A percentile compares a stretch with the other conserved stretches of the same genome.
Evolutionary conservation across 2,797 vertebrate genomes (phyloP).

Genomic region (Meda fulgida): DNA sequence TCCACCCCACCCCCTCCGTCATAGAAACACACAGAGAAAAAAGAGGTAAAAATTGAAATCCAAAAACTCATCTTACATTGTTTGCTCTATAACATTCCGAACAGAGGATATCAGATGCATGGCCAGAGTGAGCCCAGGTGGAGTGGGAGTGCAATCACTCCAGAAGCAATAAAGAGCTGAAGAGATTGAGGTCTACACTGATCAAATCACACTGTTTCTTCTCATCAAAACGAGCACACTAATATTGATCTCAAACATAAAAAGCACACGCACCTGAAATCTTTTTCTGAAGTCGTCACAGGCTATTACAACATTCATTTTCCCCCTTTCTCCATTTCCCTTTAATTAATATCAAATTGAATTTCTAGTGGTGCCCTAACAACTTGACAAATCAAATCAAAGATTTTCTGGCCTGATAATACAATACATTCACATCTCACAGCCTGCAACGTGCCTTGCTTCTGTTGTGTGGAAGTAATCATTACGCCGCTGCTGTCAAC

Average conservation of each 20-base stretch:
- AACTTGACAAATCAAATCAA: conserved; percentile 50
- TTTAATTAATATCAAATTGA: conserved; percentile 47
- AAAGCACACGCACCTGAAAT: conserved; percentile 35
- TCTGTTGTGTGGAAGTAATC: conserved; percentile 46
- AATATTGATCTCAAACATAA: conserved; percentile 47
- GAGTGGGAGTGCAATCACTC: conserved; percentile 49
- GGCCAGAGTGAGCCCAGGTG: conserved; percentile 52
- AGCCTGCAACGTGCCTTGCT: conserved; percentile 28
- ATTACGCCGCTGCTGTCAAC: conserved; percentile 46
- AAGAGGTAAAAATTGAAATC: conserved; percentile 41
- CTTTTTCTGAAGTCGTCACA: conserved; percentile 32
- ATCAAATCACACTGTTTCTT: conserved; percentile 53
- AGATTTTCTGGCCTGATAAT: conserved; percentile 41
- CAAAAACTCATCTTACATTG: conserved; percentile 51
- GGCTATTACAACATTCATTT: conserved; percentile 45
- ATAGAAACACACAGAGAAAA: neutral
- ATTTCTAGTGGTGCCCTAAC: conserved; percentile 41
- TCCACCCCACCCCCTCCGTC: neutral
- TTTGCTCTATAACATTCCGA: conserved; percentile 47
- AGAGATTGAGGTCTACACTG: conserved; percentile 56
- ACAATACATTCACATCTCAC: conserved; percentile 34
- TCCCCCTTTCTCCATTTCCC: conserved; percentile 34
- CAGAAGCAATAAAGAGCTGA: conserved; percentile 53
- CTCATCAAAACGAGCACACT: conserved; percentile 52
- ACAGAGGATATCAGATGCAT: conserved; percentile 48